phyloP scores from a whole-genome alignment of 2,797 vertebrate species.

The Gambusia yucatana region DNA sequence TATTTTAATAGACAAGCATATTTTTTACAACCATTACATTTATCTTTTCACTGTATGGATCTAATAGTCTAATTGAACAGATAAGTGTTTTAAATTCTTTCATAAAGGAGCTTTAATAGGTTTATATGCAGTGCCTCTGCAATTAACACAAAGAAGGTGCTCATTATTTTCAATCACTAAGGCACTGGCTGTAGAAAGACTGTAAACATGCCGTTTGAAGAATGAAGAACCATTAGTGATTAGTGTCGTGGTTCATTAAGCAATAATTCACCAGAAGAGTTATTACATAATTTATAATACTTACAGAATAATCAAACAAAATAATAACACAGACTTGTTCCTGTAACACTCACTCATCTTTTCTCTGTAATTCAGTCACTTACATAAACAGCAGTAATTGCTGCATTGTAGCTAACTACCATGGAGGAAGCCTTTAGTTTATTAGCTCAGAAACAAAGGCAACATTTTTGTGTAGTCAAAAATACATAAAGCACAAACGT shows the following conservation, averaged over 20 bases:
- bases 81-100: conserved; percentile 11
- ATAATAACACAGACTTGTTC: not conserved
- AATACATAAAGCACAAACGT: not conserved
- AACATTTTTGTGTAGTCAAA: not conserved
- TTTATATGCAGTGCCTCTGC: conserved; percentile 6
- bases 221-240: not conserved
- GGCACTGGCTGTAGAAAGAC: conserved; percentile 22
- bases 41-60: not conserved
- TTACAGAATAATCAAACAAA: not conserved
- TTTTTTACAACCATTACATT: conserved; percentile 14
- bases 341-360: not conserved
- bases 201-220: conserved; percentile 24
- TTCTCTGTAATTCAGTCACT: not conserved
- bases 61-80: conserved; percentile 2
- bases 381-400: not conserved
- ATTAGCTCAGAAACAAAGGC: not conserved
- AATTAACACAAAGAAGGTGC: not conserved
- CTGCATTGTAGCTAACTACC: not conserved
- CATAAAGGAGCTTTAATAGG: conserved; percentile 1
- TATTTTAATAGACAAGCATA: conserved; percentile 19
- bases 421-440: not conserved
- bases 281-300: not conserved
- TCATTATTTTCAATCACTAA: conserved; percentile 36
- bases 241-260: not conserved
- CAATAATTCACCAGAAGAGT: not conserved